Conservation (phyloP, 2,888 invertebrate species). For the Sesamia inferens region DNA sequence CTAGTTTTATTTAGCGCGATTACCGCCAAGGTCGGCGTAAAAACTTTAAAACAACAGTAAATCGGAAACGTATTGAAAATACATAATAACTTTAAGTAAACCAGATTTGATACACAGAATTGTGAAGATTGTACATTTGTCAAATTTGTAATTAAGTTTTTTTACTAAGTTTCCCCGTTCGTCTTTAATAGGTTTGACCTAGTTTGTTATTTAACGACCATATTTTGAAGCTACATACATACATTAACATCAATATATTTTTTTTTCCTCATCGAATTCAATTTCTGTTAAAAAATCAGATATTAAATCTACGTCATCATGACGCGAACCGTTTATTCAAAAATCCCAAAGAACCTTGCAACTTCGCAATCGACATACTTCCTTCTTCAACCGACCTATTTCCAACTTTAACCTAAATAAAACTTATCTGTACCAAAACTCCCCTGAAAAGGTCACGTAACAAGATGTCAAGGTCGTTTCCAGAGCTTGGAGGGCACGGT, state of each 20-base stretch:
- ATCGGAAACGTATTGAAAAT: not conserved
- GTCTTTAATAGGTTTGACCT: not conserved
- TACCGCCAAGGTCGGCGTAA: not conserved
- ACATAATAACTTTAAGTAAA: not conserved
- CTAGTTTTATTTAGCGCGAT: too few relatives aligned
- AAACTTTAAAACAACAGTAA: not conserved
- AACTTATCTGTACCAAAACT: conserved; percentile 30
- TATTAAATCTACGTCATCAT: not conserved
- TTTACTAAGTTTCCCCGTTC: not conserved
- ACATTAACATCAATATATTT: not conserved
- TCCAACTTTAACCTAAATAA: conserved; percentile 41
- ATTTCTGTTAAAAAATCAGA: not conserved
- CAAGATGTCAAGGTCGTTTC: conserved; percentile 59
- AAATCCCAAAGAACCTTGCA: not conserved
- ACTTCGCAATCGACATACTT: not conserved
- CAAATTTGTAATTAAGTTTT: too few relatives aligned
- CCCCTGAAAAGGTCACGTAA: conserved; percentile 43
- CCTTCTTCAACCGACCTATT: conserved; percentile 19
- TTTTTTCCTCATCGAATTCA: not conserved
- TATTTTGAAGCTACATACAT: not conserved
- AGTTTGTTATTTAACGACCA: not conserved
- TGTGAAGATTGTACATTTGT: conserved; percentile 1
- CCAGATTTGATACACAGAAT: not conserved
- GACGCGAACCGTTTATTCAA: not conserved
- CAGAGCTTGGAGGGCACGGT: conserved; percentile 56